Evolutionary conservation across 2,888 invertebrate species (phyloP).

Genomic region (Rhogogaster chlorosoma): DNA sequence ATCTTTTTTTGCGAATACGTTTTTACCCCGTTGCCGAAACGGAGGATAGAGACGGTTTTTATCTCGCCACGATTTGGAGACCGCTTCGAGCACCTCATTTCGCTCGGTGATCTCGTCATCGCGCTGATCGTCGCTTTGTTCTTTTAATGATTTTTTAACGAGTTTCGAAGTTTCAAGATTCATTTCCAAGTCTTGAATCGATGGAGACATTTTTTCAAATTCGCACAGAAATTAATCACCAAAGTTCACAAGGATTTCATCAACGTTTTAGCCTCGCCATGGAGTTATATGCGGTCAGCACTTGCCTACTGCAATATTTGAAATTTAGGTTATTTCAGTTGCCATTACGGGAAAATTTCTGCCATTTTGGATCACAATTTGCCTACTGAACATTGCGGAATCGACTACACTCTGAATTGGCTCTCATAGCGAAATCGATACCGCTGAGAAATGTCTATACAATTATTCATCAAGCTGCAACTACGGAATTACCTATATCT

Average conservation of each 20-base stretch:
- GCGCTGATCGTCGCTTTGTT: background rate
- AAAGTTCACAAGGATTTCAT: background rate
- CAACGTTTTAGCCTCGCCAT: background rate
- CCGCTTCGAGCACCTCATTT: background rate
- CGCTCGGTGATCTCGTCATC: background rate
- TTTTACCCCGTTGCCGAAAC: background rate
- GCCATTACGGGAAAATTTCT: background rate
- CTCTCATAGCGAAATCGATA: background rate
- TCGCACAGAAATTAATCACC: background rate
- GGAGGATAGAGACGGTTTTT: constrained; percentile 29
- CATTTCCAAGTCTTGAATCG: background rate
- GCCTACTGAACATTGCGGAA: background rate
- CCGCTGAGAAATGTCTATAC: background rate
- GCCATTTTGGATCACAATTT: background rate
- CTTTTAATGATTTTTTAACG: constrained; percentile 11
- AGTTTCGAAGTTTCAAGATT: background rate
- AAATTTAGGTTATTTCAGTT: background rate
- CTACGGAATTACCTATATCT: background rate
- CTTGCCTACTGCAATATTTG: background rate
- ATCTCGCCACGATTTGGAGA: constrained; percentile 16
- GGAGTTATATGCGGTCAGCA: background rate
- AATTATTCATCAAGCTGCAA: constrained; percentile 11
- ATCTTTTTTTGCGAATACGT: background rate
- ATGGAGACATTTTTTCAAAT: background rate
- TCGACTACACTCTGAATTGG: background rate